Evolutionary conservation across 2,113 vertebrate genomes (phyloP).

Genomic region (Centropristis striata): DNA sequence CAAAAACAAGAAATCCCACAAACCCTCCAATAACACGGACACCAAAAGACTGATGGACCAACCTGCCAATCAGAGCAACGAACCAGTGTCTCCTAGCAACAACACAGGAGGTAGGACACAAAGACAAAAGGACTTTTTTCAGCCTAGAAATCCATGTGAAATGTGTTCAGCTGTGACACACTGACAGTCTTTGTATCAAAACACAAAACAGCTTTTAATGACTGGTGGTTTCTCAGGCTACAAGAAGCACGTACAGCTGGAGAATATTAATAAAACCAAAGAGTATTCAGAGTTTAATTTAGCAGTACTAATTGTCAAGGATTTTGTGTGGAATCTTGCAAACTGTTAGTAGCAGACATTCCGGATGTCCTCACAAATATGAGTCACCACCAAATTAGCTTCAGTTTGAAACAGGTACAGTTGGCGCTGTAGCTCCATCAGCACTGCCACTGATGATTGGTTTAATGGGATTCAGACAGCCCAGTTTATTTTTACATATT

Average conservation of each 20-base stretch:
- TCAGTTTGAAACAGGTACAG: constrained; percentile 9
- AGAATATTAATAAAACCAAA: not conserved
- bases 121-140: constrained; percentile 55
- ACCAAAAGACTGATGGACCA: constrained; percentile 95
- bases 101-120: constrained; percentile 85
- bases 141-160: constrained; percentile 36
- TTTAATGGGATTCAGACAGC: not conserved
- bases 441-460: not conserved
- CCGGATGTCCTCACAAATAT: constrained; percentile 24
- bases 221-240: not conserved
- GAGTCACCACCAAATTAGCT: constrained; percentile 38
- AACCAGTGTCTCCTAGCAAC: constrained; percentile 93
- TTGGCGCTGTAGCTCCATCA: not conserved
- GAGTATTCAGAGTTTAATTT: not conserved
- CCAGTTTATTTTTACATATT: not conserved
- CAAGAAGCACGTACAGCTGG: not conserved
- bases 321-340: constrained; percentile 5
- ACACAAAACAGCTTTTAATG: not conserved
- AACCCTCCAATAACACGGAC: constrained; percentile 90
- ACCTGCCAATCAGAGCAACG: constrained; percentile 93
- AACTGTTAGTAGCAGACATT: constrained; percentile 11
- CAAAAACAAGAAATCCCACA: constrained; percentile 99
- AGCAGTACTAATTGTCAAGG: not conserved
- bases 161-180: constrained; percentile 35
- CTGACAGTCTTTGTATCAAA: constrained; percentile 4